Evolutionary conservation across 2,797 vertebrate genomes (phyloP), one percentile per base, ranked within the genome.

Genomic region (Clamator glandarius): DNA sequence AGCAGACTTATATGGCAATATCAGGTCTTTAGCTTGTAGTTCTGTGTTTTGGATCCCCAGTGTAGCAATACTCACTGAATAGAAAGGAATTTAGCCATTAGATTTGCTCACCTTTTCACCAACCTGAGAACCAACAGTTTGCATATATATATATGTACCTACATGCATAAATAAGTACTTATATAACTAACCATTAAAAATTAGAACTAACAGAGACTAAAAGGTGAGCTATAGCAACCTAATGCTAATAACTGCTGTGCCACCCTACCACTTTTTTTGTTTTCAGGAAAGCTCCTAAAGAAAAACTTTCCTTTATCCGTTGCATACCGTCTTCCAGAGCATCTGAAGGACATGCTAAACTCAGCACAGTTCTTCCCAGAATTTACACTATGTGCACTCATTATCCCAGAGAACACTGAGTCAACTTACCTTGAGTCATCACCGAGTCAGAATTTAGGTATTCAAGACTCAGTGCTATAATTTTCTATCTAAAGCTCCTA

Each of bases 261-360:
- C 15, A 76, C 9, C 12, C 19, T 29, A 41, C 36, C 5, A 10
- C 2, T 31, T 66, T 78, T 16, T 17, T 57, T 67, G 23, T 9
- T 68, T 83, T 63, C 28, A 77, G 51, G 26, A 84, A 11, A 81
- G 9, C 25, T 92, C 42, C 73, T 74, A 26, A 4, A 61, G 54
- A 85, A 79, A 12, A 76, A 28, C 29, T 82, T 70, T 73, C 39
- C 24, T n/a, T n/a, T 44, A 25, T 50, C n/a, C n/a, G n/a, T n/a
- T n/a, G n/a, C 62, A 62, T 58, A 75, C 72, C 48, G 77, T 74
- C 69, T 76, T 78, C 59, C 52, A 92, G 79, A 90, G 68, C 67
- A 74, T 82, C 75, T 95, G 93, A 96, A 97, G 92, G 90, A 88
- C 90, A 59, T 59, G 84, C 81, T 96, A 92, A 91, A 87, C 89